phyloP scores from a whole-genome alignment of 2,888 invertebrate genomes.

The Lithophane socia region DNA sequence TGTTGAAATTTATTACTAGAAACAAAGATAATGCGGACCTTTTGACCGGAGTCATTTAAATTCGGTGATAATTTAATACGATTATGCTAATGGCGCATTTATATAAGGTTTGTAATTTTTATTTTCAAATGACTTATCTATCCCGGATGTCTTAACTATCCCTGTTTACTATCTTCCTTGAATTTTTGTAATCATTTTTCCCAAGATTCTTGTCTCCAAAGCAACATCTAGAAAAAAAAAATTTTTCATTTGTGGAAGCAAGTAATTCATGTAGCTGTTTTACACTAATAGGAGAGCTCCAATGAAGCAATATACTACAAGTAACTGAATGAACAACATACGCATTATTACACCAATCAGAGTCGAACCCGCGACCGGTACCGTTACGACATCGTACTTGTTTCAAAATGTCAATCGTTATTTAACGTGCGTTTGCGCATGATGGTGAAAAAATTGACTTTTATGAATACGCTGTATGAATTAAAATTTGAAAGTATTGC shows the following conservation, averaged over 20 bases:
- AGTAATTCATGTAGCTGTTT: background rate
- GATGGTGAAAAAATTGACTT: slow-evolving; percentile 58
- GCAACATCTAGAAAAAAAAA: background rate
- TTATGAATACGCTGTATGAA: slow-evolving; percentile 47
- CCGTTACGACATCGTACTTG: slow-evolving; percentile 69
- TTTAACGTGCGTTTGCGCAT: slow-evolving; percentile 71
- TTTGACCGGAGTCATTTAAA: slow-evolving; percentile 49
- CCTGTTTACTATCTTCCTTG: background rate
- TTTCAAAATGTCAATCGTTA: slow-evolving; percentile 82
- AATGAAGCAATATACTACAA: slow-evolving; percentile 37
- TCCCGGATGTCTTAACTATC: background rate
- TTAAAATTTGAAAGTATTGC: slow-evolving; percentile 48
- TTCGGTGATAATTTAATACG: slow-evolving; percentile 55
- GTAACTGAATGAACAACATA: slow-evolving; percentile 56
- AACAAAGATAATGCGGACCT: slow-evolving; percentile 55
- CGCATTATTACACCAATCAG: slow-evolving; percentile 63
- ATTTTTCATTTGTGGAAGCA: background rate
- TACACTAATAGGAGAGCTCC: slow-evolving; percentile 14
- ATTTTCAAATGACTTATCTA: background rate
- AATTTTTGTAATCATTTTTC: too few species aligned
- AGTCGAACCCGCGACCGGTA: slow-evolving; percentile 65
- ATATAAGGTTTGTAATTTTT: background rate
- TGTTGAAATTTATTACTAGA: slow-evolving; percentile 46
- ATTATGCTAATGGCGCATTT: slow-evolving; percentile 42
- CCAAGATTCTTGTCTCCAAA: too few species aligned